Evolutionary conservation across 2,113 vertebrate genomes (phyloP).

Genomic region (Gavia stellata): DNA sequence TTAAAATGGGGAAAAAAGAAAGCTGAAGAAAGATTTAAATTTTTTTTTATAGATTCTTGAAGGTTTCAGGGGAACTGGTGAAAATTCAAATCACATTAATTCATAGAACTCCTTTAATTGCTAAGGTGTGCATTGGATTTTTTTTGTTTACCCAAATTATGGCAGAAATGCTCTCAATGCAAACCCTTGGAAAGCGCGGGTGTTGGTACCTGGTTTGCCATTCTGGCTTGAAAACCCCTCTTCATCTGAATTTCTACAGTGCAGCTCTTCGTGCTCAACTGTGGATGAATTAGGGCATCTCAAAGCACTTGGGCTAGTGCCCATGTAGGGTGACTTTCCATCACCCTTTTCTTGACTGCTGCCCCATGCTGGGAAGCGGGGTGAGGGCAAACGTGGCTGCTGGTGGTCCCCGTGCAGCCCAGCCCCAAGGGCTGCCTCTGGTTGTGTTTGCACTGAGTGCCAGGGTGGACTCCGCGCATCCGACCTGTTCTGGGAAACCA

Average conservation of each 20-base stretch:
- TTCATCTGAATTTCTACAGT: neutral
- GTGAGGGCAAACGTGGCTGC: fast-evolving
- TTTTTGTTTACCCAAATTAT: neutral
- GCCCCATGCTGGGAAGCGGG: fast-evolving
- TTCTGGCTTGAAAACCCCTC: neutral
- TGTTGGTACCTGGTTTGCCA: neutral
- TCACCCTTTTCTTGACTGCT: neutral
- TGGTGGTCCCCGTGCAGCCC: neutral
- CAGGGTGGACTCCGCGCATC: fast-evolving
- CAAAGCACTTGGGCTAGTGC: neutral
- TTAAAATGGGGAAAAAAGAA: neutral
- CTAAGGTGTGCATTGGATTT: neutral
- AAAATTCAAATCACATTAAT: neutral
- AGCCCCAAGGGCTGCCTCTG: neutral
- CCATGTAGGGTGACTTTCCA: neutral
- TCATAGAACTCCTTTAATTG: neutral
- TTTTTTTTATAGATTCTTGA: neutral
- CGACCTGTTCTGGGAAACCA: neutral
- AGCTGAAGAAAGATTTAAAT: neutral
- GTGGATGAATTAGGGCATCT: neutral
- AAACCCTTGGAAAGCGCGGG: neutral
- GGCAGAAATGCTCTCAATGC: neutral
- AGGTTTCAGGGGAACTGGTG: neutral
- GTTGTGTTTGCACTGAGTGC: neutral
- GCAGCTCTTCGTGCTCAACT: neutral